A percentile compares a stretch with the other conserved stretches of the same genome.
Conservation (phyloP, 2,888 invertebrate species). For the Autographa pulchrina region DNA sequence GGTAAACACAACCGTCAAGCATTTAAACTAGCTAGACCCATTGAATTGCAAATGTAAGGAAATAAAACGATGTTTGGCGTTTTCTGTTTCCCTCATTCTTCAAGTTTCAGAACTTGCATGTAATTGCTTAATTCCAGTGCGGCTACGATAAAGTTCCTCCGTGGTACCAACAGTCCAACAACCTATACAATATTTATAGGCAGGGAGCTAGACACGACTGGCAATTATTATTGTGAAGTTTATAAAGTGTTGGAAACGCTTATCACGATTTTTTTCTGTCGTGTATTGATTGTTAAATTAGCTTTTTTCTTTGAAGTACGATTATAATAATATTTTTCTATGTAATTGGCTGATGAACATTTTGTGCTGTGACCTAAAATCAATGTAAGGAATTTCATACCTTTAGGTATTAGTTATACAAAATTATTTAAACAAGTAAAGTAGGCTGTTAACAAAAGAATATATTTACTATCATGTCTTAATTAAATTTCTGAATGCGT, state of each 20-base stretch:
- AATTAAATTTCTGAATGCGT: background rate
- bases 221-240: constrained; percentile 34
- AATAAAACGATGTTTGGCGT: constrained; percentile 79
- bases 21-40: constrained; percentile 70
- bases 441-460: background rate
- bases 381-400: too few species aligned
- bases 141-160: constrained; percentile 72
- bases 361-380: too few species aligned
- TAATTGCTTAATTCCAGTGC: constrained; percentile 83
- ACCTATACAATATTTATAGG: constrained; percentile 62
- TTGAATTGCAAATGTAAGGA: constrained; percentile 82
- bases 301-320: too few species aligned
- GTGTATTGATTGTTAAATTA: background rate
- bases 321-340: too few species aligned
- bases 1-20: constrained; percentile 52
- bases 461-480: background rate
- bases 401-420: too few species aligned
- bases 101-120: constrained; percentile 82
- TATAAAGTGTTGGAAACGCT: constrained; percentile 11
- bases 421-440: background rate
- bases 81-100: constrained; percentile 77
- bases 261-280: background rate
- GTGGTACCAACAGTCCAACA: constrained; percentile 52
- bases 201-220: constrained; percentile 34
- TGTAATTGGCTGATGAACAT: too few species aligned